Conservation (phyloP, 2,888 invertebrate species). For the Pilophorus perplexus region DNA sequence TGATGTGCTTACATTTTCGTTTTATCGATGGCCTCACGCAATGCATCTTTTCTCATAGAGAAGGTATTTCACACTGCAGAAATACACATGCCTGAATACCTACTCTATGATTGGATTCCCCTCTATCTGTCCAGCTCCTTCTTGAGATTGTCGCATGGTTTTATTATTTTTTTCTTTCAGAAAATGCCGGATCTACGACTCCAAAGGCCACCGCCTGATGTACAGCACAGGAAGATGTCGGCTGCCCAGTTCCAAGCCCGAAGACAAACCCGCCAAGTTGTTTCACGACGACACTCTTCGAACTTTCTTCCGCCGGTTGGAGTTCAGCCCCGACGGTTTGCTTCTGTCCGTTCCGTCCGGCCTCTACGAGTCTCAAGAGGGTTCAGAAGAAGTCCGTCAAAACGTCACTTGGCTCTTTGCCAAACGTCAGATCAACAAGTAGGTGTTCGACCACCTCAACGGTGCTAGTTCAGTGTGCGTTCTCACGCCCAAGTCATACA, state of each 20-base stretch:
- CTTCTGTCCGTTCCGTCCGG: slow-evolving; percentile 90
- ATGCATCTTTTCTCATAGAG: too few species aligned
- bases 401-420: slow-evolving; percentile 63
- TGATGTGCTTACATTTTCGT: too few species aligned
- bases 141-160: too few species aligned
- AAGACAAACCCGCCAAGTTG: slow-evolving; percentile 64
- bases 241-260: slow-evolving; percentile 53
- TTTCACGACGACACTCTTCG: slow-evolving; percentile 92
- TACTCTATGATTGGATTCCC: too few species aligned
- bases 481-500: too few species aligned
- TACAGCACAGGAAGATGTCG: slow-evolving; percentile 57
- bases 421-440: slow-evolving; percentile 55
- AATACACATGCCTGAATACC: too few species aligned
- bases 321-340: slow-evolving; percentile 89
- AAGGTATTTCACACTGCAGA: too few species aligned
- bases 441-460: slow-evolving; percentile 41
- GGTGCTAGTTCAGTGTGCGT: too few species aligned
- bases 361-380: slow-evolving; percentile 66
- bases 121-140: too few species aligned
- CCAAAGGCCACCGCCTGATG: slow-evolving; percentile 62
- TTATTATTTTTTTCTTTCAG: too few species aligned
- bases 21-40: too few species aligned
- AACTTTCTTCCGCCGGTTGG: slow-evolving; percentile 86
- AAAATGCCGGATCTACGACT: slow-evolving; percentile 48
- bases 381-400: slow-evolving; percentile 59